Evolutionary conservation across 2,797 vertebrate species (phyloP), one percentile per base, ranked within the genome.

Genomic region (Cetoscarus ocellatus): DNA sequence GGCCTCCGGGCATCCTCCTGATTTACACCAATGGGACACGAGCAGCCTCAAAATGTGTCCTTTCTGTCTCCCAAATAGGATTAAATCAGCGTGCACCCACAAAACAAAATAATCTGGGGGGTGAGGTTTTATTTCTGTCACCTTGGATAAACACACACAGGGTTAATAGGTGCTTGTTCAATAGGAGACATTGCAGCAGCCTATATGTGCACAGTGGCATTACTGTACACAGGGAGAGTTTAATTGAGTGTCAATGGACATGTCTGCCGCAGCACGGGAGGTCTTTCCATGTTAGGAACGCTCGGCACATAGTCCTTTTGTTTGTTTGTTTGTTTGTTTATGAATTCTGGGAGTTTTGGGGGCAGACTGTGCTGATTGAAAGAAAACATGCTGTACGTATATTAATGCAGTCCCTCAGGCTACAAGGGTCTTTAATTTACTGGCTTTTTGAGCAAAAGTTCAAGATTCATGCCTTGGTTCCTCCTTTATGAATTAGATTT

Each of bases 131-230:
- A 82, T 83, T 85, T 85, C 79, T 74, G 78, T 93, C 92, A 91
- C 92, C 83, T 86, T 88, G 84, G 86, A 93, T 84, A 91, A 94
- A 93, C 90, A 94, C 84, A 49, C 77, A 86, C 52, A 48, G 84
- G 83, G 88, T 92, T 92, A 93, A 93, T 84, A 76, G 83, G 73
- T 67, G 91, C 84, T 76, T 93, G 84, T 92, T 91, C 87, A 78
- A 92, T 93, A 77, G 86, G 90, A 90, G 91, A 91, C 84, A 84
- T 61, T 67, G 53, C 80, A 3, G 74, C 13, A 44, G 43, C 43
- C 43, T 19, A 60, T 55, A 75, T 5, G 42, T 74, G 67, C 80
- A 91, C 88, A 91, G 84, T 80, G 48, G 77, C 77, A 70, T 85
- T 63, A 84, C 87, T 91, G 90, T 91, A 85, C 76, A 61, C 76